phyloP scores from a whole-genome alignment of 2,888 invertebrate genomes.

The Ochropleura leucogaster region DNA sequence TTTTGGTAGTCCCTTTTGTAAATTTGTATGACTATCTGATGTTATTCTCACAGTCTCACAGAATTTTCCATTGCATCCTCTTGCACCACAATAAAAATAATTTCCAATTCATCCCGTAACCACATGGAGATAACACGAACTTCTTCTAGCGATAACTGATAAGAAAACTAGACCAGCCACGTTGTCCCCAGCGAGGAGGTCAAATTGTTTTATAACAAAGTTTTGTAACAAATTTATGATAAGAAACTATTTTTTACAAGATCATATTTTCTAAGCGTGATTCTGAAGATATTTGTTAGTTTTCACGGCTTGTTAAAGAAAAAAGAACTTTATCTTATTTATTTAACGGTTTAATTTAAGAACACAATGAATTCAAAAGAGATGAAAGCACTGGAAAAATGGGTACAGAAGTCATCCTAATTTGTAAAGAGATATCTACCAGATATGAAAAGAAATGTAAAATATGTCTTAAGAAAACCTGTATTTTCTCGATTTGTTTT shows the following conservation, averaged over 20 bases:
- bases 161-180: conserved; percentile 3
- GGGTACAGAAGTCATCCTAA: too few species aligned
- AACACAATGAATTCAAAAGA: too few species aligned
- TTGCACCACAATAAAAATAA: conserved; percentile 13
- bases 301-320: not conserved
- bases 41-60: not conserved
- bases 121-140: conserved; percentile 18
- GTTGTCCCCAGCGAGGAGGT: conserved; percentile 27
- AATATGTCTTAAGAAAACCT: too few species aligned
- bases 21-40: too few species aligned
- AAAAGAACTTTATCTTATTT: too few species aligned
- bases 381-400: too few species aligned
- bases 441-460: too few species aligned
- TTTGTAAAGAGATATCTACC: too few species aligned
- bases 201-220: not conserved
- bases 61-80: not conserved
- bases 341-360: too few species aligned
- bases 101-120: conserved; percentile 3
- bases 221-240: not conserved
- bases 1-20: too few species aligned
- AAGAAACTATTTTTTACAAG: not conserved
- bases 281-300: not conserved
- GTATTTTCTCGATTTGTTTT: too few species aligned
- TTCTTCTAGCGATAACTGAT: conserved; percentile 20
- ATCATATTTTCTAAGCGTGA: conserved; percentile 4